Evolutionary conservation across 1,140 invertebrate species (phyloP).

Genomic region (Amyelois transitella): DNA sequence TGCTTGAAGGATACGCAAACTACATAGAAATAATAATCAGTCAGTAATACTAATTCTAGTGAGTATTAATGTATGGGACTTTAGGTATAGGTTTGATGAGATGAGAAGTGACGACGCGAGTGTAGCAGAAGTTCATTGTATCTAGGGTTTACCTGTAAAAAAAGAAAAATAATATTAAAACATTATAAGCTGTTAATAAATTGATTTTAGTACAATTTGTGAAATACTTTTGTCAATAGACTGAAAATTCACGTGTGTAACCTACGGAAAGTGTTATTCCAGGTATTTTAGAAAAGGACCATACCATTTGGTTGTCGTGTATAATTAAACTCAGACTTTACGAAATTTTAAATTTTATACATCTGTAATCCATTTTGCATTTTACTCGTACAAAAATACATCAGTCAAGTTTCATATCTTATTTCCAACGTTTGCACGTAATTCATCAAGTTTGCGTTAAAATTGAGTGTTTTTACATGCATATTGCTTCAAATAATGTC

Average conservation of each 20-base stretch:
- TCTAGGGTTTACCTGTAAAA: conserved; percentile 1
- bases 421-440: neutral
- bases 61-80: conserved; percentile 48
- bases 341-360: too few relatives aligned
- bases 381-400: neutral
- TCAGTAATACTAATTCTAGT: conserved; percentile 55
- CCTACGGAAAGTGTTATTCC: too few relatives aligned
- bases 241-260: too few relatives aligned
- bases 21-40: conserved; percentile 48
- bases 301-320: too few relatives aligned
- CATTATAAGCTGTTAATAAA: too few relatives aligned
- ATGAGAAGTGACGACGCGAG: conserved; percentile 4
- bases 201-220: too few relatives aligned
- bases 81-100: conserved; percentile 7
- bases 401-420: neutral
- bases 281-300: too few relatives aligned
- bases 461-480: conserved; percentile 5
- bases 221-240: too few relatives aligned
- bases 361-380: too few relatives aligned
- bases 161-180: conserved; percentile 5
- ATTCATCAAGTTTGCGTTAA: neutral
- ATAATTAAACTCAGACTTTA: too few relatives aligned
- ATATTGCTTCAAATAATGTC: conserved; percentile 34
- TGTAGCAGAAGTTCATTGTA: neutral
- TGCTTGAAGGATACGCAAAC: conserved; percentile 59